Conservation (phyloP, 2,797 vertebrate genomes). For the Xerus rutilus region DNA sequence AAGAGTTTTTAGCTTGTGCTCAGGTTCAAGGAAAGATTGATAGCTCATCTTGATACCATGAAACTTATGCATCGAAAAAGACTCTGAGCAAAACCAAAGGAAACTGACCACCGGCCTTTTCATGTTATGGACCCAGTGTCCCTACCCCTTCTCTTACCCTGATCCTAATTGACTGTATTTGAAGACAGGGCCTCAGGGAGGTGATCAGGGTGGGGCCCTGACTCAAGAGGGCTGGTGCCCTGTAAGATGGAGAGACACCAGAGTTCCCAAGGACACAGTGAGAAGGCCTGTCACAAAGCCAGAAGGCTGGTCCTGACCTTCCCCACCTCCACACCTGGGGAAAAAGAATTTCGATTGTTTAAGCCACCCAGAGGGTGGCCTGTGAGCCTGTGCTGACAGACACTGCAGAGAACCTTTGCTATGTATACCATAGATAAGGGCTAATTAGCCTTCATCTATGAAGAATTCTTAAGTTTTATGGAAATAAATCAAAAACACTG, state of each 20-base stretch:
- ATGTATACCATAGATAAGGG: neutral
- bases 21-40: neutral
- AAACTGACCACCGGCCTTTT: neutral
- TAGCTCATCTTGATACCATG: neutral
- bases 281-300: neutral
- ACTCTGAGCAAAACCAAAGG: neutral
- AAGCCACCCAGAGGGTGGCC: neutral
- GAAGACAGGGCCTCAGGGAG: neutral
- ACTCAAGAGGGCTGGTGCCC: neutral
- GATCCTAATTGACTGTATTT: neutral
- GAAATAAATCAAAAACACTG: neutral
- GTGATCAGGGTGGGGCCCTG: neutral
- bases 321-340: neutral
- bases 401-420: neutral
- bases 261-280: neutral
- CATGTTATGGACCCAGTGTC: neutral
- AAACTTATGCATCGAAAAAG: neutral
- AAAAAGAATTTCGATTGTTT: neutral
- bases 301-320: neutral
- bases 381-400: neutral
- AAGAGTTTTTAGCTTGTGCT: neutral
- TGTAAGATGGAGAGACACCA: neutral
- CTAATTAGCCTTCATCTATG: neutral
- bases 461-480: slow-evolving; percentile 1
- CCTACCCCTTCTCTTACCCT: neutral